These are phyloP conservation scores for Pyrochroa serraticornis DNA, from an alignment of 2,888 invertebrate species.

Conservation along the genomic window DNA sequence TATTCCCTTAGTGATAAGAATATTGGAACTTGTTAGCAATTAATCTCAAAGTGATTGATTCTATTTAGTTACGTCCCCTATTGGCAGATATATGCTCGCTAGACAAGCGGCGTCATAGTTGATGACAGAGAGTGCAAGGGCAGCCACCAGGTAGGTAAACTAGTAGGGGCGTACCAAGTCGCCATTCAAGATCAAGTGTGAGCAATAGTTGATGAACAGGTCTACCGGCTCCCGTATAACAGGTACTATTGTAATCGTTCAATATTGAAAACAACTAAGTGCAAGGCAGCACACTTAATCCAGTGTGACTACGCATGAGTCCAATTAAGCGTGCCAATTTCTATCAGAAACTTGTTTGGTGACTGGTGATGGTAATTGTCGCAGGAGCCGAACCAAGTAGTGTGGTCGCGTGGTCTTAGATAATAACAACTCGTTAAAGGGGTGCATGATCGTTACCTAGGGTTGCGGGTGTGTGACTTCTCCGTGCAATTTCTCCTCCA, in stretches of 20 bases:
- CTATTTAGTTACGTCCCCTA: conserved; percentile 1
- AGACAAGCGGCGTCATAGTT: conserved; percentile 42
- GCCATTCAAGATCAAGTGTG: conserved; percentile 58
- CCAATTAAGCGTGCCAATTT: conserved; percentile 17
- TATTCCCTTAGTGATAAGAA: too few relatives aligned
- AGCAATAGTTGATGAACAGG: conserved; percentile 58
- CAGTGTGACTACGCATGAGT: conserved; percentile 9
- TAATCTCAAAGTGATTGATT: background rate
- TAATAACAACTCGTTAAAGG: background rate
- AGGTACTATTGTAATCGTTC: conserved; percentile 59
- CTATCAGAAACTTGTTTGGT: conserved; percentile 15
- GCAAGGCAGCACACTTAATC: conserved; percentile 40
- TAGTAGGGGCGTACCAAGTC: conserved; percentile 55
- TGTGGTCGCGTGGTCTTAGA: background rate
- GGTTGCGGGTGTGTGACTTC: background rate
- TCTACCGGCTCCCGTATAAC: conserved; percentile 56
- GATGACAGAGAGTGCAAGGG: conserved; percentile 39
- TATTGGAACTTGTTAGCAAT: too few relatives aligned
- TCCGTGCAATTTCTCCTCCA: background rate
- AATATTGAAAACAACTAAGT: conserved; percentile 54
- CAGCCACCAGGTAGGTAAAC: conserved; percentile 46
- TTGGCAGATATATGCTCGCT: conserved; percentile 22
- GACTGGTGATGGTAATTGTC: background rate
- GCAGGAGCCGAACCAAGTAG: background rate
- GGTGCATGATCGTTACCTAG: background rate